These are phyloP conservation scores for Sinotaia quadrata DNA, from an alignment of 2,888 invertebrate species.

Conservation along the genomic window DNA sequence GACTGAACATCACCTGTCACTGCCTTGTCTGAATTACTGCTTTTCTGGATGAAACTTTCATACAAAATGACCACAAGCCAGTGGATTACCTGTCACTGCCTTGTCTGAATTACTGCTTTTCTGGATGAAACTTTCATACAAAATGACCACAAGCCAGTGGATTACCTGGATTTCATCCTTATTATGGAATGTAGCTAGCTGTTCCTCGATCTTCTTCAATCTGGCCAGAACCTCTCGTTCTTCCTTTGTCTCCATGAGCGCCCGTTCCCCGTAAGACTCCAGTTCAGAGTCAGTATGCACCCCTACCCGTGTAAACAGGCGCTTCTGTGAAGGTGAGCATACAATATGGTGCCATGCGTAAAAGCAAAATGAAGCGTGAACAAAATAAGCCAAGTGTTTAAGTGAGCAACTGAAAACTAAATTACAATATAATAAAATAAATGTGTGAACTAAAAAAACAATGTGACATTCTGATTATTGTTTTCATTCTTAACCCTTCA, in stretches of 20 bases:
- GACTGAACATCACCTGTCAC: too few relatives aligned
- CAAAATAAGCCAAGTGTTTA: too few relatives aligned
- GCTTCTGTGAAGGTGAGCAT: constrained; percentile 38
- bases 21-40: background rate
- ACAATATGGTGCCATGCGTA: too few relatives aligned
- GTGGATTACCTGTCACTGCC: too few relatives aligned
- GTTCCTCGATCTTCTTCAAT: constrained; percentile 61
- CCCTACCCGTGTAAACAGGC: constrained; percentile 59
- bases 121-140: background rate
- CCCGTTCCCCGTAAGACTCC: constrained; percentile 62
- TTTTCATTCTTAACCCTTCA: too few relatives aligned
- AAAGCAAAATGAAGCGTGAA: constrained; percentile 4
- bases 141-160: background rate
- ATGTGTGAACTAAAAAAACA: background rate
- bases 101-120: background rate
- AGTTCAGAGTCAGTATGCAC: constrained; percentile 45
- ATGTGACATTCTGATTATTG: background rate
- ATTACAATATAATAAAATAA: background rate
- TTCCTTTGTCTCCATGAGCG: constrained; percentile 64
- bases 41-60: too few relatives aligned
- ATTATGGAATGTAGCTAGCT: constrained; percentile 55
- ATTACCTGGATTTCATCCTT: constrained; percentile 60
- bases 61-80: too few relatives aligned
- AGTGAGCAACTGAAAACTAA: too few relatives aligned
- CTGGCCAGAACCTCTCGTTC: constrained; percentile 61